Evolutionary conservation across 2,797 vertebrate genomes (phyloP), one percentile per base, ranked within the genome.

Genomic region (Pseudochirops corinnae): DNA sequence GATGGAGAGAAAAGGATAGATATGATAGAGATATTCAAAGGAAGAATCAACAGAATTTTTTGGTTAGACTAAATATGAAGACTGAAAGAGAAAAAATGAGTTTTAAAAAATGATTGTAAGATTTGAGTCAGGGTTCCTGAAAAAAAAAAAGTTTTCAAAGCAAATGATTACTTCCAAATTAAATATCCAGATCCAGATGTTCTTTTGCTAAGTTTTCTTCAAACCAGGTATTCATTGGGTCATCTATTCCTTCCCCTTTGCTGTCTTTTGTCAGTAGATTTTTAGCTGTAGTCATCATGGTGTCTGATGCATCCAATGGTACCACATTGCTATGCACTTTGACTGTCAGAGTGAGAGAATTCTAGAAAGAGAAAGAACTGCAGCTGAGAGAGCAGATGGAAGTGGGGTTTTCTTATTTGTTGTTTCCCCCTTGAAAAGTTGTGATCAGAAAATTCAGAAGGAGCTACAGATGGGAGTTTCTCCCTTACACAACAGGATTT

Each of bases 401-500:
- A 21, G 39, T 46, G 39, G 74, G 21, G 24, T 87, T 87, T 87
- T 46, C 74, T 87, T 87, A 50, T 87, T 87, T 87, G 74, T 46
- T 87, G 52, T 9, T 16, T 56, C 46, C 33, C 53, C 33, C 87
- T 57, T 52, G 18, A 91, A 93, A 93, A 39, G 33, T 24, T 94
- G 46, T 55, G 39, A 90, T n/a, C 56, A 92, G 26, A 90, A 62
- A 91, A 92, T 90, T 93, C 53, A 92, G 67, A 94, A 55, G 53
- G 62, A 62, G 67, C 60, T 52, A 90, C 92, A 93, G n/a, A 13
- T 39, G 7, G 91, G 50, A 33, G 52, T 53, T 33, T 95, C 58
- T 92, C 29, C 58, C 24, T 92, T 90, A 94, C 10, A 90, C 56
- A 91, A 21, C 55, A 56, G 39, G 56, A 95, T 93, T 94, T 67